Percentiles rank a stretch among this genome's conserved stretches.
Conservation (phyloP, 2,797 vertebrate genomes). For the Enteromius fasciolatus region DNA sequence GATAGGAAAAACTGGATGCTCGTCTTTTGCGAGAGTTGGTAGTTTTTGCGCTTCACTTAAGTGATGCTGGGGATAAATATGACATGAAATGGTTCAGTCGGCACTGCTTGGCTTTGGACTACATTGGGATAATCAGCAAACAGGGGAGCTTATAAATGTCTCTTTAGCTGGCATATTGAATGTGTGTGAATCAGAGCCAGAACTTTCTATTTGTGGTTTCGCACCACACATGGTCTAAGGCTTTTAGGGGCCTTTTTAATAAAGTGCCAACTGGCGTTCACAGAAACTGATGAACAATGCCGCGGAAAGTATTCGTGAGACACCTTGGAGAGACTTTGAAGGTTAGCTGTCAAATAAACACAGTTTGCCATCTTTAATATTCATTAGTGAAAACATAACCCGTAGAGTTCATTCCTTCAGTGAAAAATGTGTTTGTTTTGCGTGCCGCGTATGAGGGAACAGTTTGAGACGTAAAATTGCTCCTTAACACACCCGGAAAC, state of each 20-base stretch:
- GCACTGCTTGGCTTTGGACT: not conserved
- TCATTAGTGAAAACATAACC: conserved; percentile 20
- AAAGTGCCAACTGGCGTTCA: conserved; percentile 30
- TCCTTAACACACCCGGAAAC: not conserved
- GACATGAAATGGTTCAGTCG: not conserved
- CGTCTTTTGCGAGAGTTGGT: not conserved
- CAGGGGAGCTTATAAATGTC: conserved; percentile 16
- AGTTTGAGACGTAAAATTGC: not conserved
- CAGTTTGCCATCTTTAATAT: conserved; percentile 37
- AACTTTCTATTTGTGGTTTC: conserved; percentile 40
- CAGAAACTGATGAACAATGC: conserved; percentile 22
- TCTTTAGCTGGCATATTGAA: conserved; percentile 39
- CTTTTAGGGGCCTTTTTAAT: conserved; percentile 20
- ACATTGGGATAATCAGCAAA: conserved; percentile 22
- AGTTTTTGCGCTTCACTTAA: not conserved
- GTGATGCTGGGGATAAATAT: conserved; percentile 9
- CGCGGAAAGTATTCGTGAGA: conserved; percentile 13
- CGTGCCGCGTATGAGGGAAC: not conserved
- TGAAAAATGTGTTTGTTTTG: not conserved
- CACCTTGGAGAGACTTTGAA: conserved; percentile 38
- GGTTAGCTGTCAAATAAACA: conserved; percentile 47
- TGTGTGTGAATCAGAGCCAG: conserved; percentile 39
- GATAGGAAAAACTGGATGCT: not conserved
- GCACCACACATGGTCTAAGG: conserved; percentile 35
- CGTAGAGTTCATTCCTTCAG: not conserved